Evolutionary conservation across 2,888 invertebrate species (phyloP), one percentile per base, ranked within the genome.

Genomic region (Diplazon laetatorius): DNA sequence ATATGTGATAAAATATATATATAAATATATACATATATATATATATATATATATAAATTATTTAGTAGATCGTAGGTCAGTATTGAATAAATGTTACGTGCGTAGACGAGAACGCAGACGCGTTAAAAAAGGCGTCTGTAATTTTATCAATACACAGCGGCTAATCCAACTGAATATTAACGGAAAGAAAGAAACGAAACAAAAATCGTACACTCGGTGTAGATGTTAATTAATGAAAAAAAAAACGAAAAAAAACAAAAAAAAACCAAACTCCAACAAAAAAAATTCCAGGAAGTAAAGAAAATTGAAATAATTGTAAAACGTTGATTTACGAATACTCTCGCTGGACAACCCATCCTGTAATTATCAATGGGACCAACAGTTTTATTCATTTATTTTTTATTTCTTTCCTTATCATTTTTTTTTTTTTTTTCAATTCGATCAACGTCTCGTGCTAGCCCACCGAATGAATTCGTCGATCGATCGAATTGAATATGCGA

Each of bases 281-380:
- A n/a, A n/a, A n/a, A n/a, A n/a, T n/a, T n/a, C n/a, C n/a, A n/a
- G n/a, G n/a, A n/a, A n/a, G n/a, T n/a, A n/a, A n/a, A n/a, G n/a
- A n/a, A n/a, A n/a, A n/a, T n/a, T n/a, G n/a, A n/a, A n/a, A n/a
- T n/a, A n/a, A n/a, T n/a, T 80, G 80, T 76, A 68, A 30, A 30
- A 82, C 76, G 76, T 80, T 81, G 78, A 72, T 83, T 84, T 82
- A 81, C 75, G 78, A 84, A 79, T 78, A 84, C 83, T 85, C 84
- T 82, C 80, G 83, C 83, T 80, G 81, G 81, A 78, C 62, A 77
- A 82, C 82, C 82, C 84, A 86, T 86, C 85, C 83, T 88, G 85
- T 88, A 88, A 85, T 85, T 71, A 88, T 85, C 81, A 82, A 87
- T 88, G 90, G 90, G 90, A 90, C 90, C 90, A 90, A 87, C 83